Evolutionary conservation across 1,140 invertebrate species (phyloP), one percentile per base, ranked within the genome.

Genomic region (Heliconius himera): DNA sequence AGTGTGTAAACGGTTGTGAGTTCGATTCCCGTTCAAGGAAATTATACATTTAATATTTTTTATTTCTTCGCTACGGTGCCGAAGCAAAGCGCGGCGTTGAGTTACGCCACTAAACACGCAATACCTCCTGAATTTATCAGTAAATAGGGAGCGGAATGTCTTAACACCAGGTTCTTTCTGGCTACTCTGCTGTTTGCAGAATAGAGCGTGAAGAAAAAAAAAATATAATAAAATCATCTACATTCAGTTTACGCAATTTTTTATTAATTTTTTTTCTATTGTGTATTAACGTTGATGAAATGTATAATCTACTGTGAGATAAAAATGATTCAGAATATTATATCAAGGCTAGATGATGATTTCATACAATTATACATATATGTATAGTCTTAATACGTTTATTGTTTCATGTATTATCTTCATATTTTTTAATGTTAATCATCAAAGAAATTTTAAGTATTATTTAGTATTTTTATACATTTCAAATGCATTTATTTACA

Each of bases 141-240:
- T 4, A 46, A 16, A 46, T 46, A 3, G 13, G 13, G 41, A 46
- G 13, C 13, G 41, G 3, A 46, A 1, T 16, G 41, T 46, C 13
- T 46, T 46, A 46, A 13, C 41, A 46, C 41, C 3, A 16, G 41
- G 41, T 46, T 46, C 13, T 16, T 3, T 46, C 13, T 46, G 11
- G 13, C 0, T 46, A 46, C 41, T 46, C 13, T 46, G 3, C 41
- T 46, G 3, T 46, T 46, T 16, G 41, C 41, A 4, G 13, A 4
- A 46, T 46, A 16, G 13, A 46, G 11, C 41, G 41, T 13, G 41
- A 46, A 46, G 41, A 1, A 3, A 46, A 46, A 46, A 46, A 41
- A 3, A 13, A 70, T 79, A 79, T 79, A 79, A 75, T 38, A 76
- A 70, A 73, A 74, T 79, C 73, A 66, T 75, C 29, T 75, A 79